phyloP scores from a whole-genome alignment of 2,797 vertebrate species.

The Coilia nasus region DNA sequence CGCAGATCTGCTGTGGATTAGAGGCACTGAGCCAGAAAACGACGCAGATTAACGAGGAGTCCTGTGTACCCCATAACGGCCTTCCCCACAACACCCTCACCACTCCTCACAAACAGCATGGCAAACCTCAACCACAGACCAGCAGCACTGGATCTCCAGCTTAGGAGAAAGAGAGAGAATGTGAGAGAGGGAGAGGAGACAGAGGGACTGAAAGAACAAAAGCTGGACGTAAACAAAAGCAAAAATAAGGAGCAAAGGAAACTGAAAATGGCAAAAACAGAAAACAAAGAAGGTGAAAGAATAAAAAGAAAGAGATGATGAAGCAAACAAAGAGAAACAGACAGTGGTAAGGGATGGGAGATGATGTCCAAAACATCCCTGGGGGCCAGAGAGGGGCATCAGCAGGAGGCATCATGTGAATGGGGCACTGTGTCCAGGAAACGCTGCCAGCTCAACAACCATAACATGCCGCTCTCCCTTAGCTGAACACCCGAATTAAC shows the following conservation, averaged over 20 bases:
- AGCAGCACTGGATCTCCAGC: no score
- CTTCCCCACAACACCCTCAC: background rate
- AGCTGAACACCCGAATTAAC: conserved; percentile 9
- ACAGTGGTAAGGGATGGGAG: no score
- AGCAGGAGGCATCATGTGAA: background rate
- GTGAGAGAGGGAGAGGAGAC: background rate
- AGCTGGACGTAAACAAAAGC: background rate
- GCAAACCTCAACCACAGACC: background rate
- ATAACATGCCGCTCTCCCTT: background rate
- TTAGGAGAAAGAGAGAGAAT: background rate
- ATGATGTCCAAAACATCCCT: no score
- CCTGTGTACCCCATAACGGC: background rate
- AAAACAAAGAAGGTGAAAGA: no score
- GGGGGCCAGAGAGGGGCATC: no score
- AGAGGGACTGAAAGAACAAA: background rate
- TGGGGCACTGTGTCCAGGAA: background rate
- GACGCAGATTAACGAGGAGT: background rate
- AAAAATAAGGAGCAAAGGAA: no score
- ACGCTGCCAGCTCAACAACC: background rate
- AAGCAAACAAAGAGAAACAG: no score
- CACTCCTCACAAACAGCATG: background rate
- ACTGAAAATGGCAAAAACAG: no score
- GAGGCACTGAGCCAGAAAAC: background rate
- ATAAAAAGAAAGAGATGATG: no score
- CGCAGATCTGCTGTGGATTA: background rate